Evolutionary conservation across 1,140 invertebrate species (phyloP).

Genomic region (Stenopsyche tienmushanensis): DNA sequence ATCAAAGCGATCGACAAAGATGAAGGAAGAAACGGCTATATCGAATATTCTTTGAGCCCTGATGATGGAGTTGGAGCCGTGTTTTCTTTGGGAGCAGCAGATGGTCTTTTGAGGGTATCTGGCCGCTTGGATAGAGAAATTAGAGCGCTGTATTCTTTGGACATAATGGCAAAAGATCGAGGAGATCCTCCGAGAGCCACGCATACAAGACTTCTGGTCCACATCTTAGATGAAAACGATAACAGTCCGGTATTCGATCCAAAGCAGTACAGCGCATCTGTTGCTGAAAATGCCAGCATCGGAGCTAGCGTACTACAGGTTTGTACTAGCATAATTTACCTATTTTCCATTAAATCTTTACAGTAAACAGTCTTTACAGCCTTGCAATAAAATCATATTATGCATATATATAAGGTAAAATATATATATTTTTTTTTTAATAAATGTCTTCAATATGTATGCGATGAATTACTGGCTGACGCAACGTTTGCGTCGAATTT

Average conservation of each 20-base stretch:
- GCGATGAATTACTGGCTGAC: too few relatives aligned
- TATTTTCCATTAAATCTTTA: slow-evolving; percentile 7
- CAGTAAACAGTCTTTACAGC: neutral
- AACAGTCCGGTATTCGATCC: slow-evolving; percentile 90
- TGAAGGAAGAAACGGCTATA: slow-evolving; percentile 89
- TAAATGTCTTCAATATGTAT: too few relatives aligned
- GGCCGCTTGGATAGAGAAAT: slow-evolving; percentile 83
- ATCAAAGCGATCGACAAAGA: slow-evolving; percentile 91
- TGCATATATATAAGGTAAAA: too few relatives aligned
- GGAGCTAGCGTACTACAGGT: slow-evolving; percentile 87
- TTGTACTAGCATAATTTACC: slow-evolving; percentile 27
- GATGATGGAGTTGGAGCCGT: slow-evolving; percentile 59
- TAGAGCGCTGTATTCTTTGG: slow-evolving; percentile 75
- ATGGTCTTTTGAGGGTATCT: slow-evolving; percentile 81
- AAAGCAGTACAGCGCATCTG: slow-evolving; percentile 80
- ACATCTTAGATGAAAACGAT: slow-evolving; percentile 90
- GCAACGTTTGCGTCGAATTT: too few relatives aligned
- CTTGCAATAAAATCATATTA: slow-evolving; percentile 11
- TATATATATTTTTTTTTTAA: too few relatives aligned
- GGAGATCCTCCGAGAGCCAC: slow-evolving; percentile 80
- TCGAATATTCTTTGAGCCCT: slow-evolving; percentile 77
- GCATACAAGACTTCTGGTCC: slow-evolving; percentile 68
- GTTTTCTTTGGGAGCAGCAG: slow-evolving; percentile 84
- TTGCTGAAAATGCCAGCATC: slow-evolving; percentile 91
- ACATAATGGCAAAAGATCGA: slow-evolving; percentile 82